Evolutionary conservation across 2,797 vertebrate genomes (phyloP).

Genomic region (Chrysocyon brachyurus): DNA sequence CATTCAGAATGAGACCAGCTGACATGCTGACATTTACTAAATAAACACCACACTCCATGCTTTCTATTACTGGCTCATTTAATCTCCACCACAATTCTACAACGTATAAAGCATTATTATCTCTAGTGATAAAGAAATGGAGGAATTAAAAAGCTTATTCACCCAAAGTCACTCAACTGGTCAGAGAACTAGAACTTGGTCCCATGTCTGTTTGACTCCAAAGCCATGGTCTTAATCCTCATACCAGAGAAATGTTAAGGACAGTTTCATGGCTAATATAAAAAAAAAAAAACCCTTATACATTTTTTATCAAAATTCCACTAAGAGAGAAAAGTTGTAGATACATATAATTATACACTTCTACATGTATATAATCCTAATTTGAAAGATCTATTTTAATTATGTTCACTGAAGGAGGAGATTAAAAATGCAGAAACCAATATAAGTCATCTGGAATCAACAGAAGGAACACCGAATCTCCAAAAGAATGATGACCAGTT

Average conservation of each 20-base stretch:
- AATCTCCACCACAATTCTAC: background rate
- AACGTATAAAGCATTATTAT: background rate
- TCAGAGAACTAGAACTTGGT: background rate
- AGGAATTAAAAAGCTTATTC: background rate
- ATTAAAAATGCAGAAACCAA: constrained; percentile 5
- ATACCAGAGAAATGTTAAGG: background rate
- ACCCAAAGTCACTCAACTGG: background rate
- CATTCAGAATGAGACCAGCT: background rate
- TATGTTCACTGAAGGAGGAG: background rate
- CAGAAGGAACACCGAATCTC: background rate
- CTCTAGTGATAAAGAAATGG: background rate
- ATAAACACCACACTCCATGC: background rate
- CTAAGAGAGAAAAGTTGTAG: background rate
- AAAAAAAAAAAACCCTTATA: background rate
- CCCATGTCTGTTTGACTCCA: background rate
- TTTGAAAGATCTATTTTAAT: background rate
- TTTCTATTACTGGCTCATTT: background rate
- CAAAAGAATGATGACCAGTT: background rate
- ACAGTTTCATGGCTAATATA: background rate
- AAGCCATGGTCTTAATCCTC: background rate
- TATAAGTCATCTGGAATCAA: background rate
- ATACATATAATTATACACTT: background rate
- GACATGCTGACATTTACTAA: background rate
- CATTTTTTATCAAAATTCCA: background rate
- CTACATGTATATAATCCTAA: background rate